Percentiles rank a stretch among this genome's conserved stretches.
phyloP scores from a whole-genome alignment of 2,797 vertebrate genomes.

The Silurus aristotelis region DNA sequence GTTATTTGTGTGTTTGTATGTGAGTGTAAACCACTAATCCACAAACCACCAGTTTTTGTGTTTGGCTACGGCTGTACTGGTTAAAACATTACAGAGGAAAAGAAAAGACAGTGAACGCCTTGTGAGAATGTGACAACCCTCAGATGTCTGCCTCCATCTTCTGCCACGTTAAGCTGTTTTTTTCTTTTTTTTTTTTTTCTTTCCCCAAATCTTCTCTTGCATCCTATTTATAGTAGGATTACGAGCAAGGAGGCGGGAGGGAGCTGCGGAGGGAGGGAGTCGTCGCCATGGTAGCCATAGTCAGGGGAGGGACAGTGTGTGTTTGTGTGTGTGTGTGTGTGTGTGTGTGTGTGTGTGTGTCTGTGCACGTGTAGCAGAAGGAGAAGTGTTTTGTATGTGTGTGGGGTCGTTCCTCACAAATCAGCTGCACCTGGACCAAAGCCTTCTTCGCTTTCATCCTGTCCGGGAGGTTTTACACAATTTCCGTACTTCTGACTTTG shows the following conservation, averaged over 20 bases:
- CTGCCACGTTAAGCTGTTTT: constrained; percentile 64
- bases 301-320: constrained; percentile 38
- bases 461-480: not conserved
- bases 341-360: too few species aligned
- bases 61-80: constrained; percentile 37
- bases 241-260: constrained; percentile 59
- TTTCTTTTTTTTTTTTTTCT: not conserved
- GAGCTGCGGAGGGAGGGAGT: constrained; percentile 55
- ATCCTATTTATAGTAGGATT: constrained; percentile 75
- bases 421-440: constrained; percentile 27
- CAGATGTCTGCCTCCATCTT: constrained; percentile 65
- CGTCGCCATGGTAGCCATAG: constrained; percentile 45
- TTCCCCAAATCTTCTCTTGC: constrained; percentile 65
- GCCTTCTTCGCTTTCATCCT: not conserved
- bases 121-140: constrained; percentile 58
- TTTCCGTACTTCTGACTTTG: not conserved
- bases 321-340: too few species aligned
- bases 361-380: not conserved
- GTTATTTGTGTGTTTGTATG: not conserved
- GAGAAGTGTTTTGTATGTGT: constrained; percentile 26
- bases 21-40: constrained; percentile 29
- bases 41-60: constrained; percentile 34
- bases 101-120: not conserved
- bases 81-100: constrained; percentile 11
- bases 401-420: constrained; percentile 27